phyloP scores from a whole-genome alignment of 2,113 vertebrate genomes.

The Nematolebias whitei region DNA sequence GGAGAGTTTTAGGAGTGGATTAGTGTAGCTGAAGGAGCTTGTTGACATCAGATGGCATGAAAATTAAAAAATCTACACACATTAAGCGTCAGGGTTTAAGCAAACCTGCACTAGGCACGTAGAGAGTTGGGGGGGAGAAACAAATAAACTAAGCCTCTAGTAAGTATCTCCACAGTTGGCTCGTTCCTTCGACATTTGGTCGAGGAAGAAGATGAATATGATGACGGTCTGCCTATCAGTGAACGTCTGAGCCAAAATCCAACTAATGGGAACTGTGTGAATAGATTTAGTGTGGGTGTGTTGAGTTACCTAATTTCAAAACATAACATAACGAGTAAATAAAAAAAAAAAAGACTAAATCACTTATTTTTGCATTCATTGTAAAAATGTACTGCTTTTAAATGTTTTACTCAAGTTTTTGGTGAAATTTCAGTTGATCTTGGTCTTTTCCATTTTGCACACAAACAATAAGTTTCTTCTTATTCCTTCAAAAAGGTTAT shows the following conservation, averaged over 20 bases:
- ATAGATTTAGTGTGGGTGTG: slow-evolving; percentile 3
- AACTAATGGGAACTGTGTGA: slow-evolving; percentile 1
- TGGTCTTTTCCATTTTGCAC: no score
- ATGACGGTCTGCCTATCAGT: slow-evolving; percentile 40
- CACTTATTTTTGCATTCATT: not conserved
- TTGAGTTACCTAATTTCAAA: no score
- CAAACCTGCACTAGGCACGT: slow-evolving; percentile 64
- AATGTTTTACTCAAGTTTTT: not conserved
- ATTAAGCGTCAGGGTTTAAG: slow-evolving; percentile 54
- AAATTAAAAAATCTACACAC: slow-evolving; percentile 65
- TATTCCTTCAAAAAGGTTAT: no score
- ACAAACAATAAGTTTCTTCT: no score
- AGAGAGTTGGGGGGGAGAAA: slow-evolving; percentile 54
- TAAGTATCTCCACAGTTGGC: slow-evolving; percentile 66
- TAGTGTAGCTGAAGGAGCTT: slow-evolving; percentile 67
- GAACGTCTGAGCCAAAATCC: slow-evolving; percentile 25
- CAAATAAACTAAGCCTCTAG: slow-evolving; percentile 68
- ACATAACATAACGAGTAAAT: no score
- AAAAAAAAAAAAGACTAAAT: no score
- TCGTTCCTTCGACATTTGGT: slow-evolving; percentile 63
- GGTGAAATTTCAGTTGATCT: not conserved
- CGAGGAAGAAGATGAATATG: slow-evolving; percentile 39
- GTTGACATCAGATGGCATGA: slow-evolving; percentile 79
- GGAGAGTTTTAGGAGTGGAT: slow-evolving; percentile 60
- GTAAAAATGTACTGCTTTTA: not conserved